Conservation (phyloP, 2,797 vertebrate genomes). For the Adrianichthys oophorus region DNA sequence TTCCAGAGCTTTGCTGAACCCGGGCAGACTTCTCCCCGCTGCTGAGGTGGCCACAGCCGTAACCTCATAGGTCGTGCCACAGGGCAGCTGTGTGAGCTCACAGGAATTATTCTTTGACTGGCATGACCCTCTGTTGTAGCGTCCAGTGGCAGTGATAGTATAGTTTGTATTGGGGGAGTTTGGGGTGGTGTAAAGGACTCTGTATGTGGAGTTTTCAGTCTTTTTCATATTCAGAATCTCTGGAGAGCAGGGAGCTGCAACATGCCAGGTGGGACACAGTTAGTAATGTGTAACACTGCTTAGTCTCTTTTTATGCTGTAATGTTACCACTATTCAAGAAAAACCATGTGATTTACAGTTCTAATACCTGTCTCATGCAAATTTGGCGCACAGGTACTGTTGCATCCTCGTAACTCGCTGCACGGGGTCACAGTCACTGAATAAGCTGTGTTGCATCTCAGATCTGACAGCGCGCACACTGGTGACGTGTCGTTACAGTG, state of each 20-base stretch:
- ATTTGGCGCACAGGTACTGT: conserved; percentile 74
- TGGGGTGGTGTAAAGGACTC: conserved; percentile 76
- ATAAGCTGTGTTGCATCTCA: conserved; percentile 83
- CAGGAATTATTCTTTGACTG: conserved; percentile 67
- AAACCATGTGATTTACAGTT: background rate
- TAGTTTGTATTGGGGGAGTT: conserved; percentile 79
- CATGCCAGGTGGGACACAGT: background rate
- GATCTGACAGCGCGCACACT: conserved; percentile 84
- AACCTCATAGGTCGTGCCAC: conserved; percentile 83
- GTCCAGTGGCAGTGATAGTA: conserved; percentile 74
- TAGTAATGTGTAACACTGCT: background rate
- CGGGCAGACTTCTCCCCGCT: conserved; percentile 84
- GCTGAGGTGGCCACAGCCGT: conserved; percentile 77
- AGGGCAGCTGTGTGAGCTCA: conserved; percentile 79
- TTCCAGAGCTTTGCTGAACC: conserved; percentile 85
- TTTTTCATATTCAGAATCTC: conserved; percentile 84
- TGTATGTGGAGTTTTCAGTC: conserved; percentile 67
- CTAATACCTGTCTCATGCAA: conserved; percentile 82
- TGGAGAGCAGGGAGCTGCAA: conserved; percentile 88
- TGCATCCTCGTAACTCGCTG: conserved; percentile 85
- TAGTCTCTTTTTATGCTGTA: too few relatives aligned
- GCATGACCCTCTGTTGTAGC: conserved; percentile 70
- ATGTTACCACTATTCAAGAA: too few relatives aligned
- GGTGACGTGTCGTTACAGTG: conserved; percentile 86
- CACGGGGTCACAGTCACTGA: conserved; percentile 83